Base-by-base conservation (phyloP, 2,797 vertebrate genomes). In the Eulemur coronatus region DNA sequence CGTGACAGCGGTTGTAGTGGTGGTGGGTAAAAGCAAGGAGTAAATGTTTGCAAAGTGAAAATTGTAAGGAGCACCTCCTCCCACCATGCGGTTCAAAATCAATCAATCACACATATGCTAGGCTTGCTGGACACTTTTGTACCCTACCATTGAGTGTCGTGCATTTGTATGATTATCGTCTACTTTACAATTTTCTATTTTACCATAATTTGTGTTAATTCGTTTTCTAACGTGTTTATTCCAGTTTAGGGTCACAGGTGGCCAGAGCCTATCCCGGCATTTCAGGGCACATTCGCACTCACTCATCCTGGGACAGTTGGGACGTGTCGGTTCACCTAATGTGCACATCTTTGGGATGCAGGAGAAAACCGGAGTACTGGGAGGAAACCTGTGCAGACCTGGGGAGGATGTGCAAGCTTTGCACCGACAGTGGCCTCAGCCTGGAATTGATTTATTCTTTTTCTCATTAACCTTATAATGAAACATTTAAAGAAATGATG, bases 81-180 rank as follows among this genome's bases (percentile, higher is more conserved):
- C 12, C 48, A 35, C 75, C 20, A 52, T 13, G 22, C 48, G 4
- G 48, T 52, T 2, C 20, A 26, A 52, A 52, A 78, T 14, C 8
- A 52, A 24, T 4, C 4, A 78, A 4, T 78, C 48, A 52, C 33
- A 35, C 1, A 78, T 52, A 52, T 14, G 20, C 33, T 35, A 12
- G 20, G 75, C 33, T 78, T 2, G 12, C 46, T 24, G 33, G 35
- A 33, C 50, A 13, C 48, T 35, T 35, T 78, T 22, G 33, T 30
- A 14, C 12, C 20, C 0, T 6, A 2, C 9, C 33, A 24, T 9
- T 35, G n/a, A 14, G 14, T 35, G 22, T 52, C 11, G 7, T 2
- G 43, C 43, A 1, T 48, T 9, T 48, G 75, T 52, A 35, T 52
- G 7, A 35, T 78, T 52, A 35, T 12, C 4, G 5, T 8, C 75